Percentiles rank a stretch among this genome's conserved stretches.
Conservation (phyloP, 2,888 invertebrate genomes). For the Cephus rjabovi region DNA sequence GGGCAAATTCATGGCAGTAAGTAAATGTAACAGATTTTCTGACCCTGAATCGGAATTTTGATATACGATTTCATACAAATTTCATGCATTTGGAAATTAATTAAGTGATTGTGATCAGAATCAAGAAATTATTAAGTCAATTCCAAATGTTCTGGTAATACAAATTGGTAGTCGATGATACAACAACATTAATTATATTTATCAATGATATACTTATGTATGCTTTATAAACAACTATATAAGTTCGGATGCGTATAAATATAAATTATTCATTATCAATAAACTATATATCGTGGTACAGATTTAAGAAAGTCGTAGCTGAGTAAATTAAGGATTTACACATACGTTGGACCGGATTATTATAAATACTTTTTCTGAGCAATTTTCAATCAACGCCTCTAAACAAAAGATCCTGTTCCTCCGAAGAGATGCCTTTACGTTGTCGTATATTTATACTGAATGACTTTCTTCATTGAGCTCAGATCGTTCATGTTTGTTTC, state of each 20-base stretch:
- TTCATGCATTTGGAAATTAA: too few relatives aligned
- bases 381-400: neutral
- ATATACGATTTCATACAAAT: too few relatives aligned
- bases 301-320: neutral
- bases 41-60: too few relatives aligned
- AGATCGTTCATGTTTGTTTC: neutral
- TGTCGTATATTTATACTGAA: neutral
- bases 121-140: too few relatives aligned
- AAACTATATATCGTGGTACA: neutral
- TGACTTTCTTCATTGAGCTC: neutral
- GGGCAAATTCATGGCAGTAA: neutral
- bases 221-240: constrained; percentile 25
- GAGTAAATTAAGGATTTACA: neutral
- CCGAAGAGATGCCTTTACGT: too few relatives aligned
- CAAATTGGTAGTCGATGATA: neutral
- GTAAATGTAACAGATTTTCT: neutral
- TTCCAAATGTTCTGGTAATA: neutral
- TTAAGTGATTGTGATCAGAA: too few relatives aligned
- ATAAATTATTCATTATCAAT: constrained; percentile 10
- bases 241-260: constrained; percentile 10
- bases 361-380: neutral
- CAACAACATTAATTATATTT: constrained; percentile 28
- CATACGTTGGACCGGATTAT: neutral
- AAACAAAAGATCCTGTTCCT: too few relatives aligned
- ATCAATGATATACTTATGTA: constrained; percentile 25